phyloP scores from a whole-genome alignment of 2,797 vertebrate species.

The Melanotaenia trifasciata region DNA sequence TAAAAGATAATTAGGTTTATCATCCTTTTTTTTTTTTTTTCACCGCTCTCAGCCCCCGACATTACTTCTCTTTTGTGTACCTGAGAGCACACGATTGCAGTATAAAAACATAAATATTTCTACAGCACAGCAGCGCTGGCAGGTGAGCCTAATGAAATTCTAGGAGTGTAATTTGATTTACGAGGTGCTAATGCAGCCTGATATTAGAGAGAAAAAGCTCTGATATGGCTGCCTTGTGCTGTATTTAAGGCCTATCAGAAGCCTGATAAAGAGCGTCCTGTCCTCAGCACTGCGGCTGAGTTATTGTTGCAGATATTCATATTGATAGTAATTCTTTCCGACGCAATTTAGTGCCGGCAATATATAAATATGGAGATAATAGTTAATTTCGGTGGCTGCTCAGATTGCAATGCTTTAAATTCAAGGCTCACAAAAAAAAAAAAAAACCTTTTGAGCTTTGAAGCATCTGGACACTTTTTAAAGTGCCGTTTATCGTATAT shows the following conservation, averaged over 20 bases:
- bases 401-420: conserved; percentile 78
- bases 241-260: conserved; percentile 84
- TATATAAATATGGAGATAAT: conserved; percentile 85
- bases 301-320: conserved; percentile 84
- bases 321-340: conserved; percentile 84
- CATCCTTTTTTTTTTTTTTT: conserved; percentile 45
- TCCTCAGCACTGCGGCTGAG: conserved; percentile 78
- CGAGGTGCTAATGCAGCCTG: conserved; percentile 84
- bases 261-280: conserved; percentile 82
- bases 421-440: conserved; percentile 46
- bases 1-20: conserved; percentile 84
- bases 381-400: conserved; percentile 79
- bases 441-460: conserved; percentile 51
- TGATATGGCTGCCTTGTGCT: conserved; percentile 82
- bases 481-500: conserved; percentile 61
- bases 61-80: conserved; percentile 73
- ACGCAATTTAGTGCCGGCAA: conserved; percentile 82
- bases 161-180: conserved; percentile 86
- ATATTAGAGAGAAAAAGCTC: conserved; percentile 84
- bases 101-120: conserved; percentile 84
- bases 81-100: conserved; percentile 75
- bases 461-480: conserved; percentile 75
- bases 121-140: conserved; percentile 77
- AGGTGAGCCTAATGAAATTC: conserved; percentile 86
- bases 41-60: conserved; percentile 14